Evolutionary conservation across 2,888 invertebrate genomes (phyloP), one percentile per base, ranked within the genome.

Genomic region (Eilema griseolum): DNA sequence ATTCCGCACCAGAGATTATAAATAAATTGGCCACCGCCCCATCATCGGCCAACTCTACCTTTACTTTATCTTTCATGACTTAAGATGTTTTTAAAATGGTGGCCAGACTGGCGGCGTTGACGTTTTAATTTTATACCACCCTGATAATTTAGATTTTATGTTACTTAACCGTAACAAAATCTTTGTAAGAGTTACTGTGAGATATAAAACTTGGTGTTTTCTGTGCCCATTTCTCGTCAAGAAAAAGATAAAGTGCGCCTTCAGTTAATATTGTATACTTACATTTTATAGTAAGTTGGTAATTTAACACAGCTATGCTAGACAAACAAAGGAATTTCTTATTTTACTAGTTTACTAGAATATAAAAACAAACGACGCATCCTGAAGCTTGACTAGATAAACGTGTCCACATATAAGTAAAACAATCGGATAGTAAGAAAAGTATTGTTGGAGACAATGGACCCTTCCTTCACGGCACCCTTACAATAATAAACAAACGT

Each of bases 1-100:
- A 93, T 94, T 92, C 90, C 88, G 92, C 91, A 91, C 90, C 92
- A 91, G 92, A 94, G 95, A 94, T 95, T 95, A 94, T 95, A 93
- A 94, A 94, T 94, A 94, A 95, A 93, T 92, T 90, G 92, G 88
- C 89, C 88, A 87, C 89, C 81, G 88, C 88, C 89, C 88, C 90
- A 91, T 93, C 91, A 91, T 91, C 89, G 87, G 84, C 86, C 86
- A 84, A 75, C 85, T 83, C 84, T 83, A 77, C 88, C 88, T 86
- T 87, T 82, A 88, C 87, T 93, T 94, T 95, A 94, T 94, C 93
- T 94, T 93, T 93, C 90, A 93, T 89, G 89, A 90, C 90, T 91
- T 87, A 78, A 85, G 82, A 90, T 92, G 89, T 94, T 95, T 94
- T 93, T 90, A 91, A 93, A 90, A 89, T 89, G 85, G 86, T 85